These are phyloP conservation scores for Melierax canorus DNA, from an alignment of 2,113 vertebrate genomes.

Conservation along the genomic window DNA sequence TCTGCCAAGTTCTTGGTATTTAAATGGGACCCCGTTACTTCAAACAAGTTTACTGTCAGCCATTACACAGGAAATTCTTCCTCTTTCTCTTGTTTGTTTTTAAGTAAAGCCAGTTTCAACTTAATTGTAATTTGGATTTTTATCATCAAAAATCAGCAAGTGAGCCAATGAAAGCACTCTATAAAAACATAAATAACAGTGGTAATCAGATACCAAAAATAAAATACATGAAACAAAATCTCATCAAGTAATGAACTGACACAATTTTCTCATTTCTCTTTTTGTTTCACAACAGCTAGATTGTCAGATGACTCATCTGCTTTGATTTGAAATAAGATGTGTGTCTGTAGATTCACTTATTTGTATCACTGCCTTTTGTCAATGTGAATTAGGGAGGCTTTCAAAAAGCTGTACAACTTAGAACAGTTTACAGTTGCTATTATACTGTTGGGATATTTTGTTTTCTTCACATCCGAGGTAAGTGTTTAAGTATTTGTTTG, in stretches of 20 bases:
- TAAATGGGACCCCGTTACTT: conserved; percentile 33
- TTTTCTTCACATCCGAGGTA: neutral
- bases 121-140: conserved; percentile 27
- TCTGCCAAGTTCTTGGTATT: conserved; percentile 36
- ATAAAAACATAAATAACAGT: conserved; percentile 11
- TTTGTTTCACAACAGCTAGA: neutral
- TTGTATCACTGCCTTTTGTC: neutral
- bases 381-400: neutral
- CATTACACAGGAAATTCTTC: conserved; percentile 17
- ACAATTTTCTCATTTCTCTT: conserved; percentile 25
- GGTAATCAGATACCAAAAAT: conserved; percentile 19
- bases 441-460: neutral
- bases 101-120: conserved; percentile 20
- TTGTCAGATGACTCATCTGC: conserved; percentile 29
- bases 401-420: neutral
- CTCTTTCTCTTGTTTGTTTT: conserved; percentile 39
- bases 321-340: neutral
- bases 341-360: neutral
- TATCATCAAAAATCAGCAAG: neutral
- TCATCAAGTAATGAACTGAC: conserved; percentile 12
- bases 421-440: neutral
- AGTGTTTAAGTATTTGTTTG: neutral
- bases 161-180: conserved; percentile 18
- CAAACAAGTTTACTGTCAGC: conserved; percentile 31
- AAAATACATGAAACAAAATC: conserved; percentile 15